Evolutionary conservation across 2,113 vertebrate species (phyloP).

Genomic region (Thomomys bottae): DNA sequence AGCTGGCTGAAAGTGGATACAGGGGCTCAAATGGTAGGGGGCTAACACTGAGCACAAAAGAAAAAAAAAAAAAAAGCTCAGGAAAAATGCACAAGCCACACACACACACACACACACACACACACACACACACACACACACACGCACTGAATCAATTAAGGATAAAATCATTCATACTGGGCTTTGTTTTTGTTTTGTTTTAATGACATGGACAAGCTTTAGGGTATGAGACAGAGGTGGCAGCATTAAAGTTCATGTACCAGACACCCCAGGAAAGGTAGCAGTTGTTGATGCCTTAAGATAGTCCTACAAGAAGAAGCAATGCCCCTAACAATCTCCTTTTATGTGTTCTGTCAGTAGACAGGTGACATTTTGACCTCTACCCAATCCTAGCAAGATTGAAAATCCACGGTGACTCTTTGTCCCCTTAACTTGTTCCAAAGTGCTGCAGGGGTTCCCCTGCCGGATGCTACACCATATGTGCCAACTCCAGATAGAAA

Average conservation of each 20-base stretch:
- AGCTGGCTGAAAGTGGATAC: no score
- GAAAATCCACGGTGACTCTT: constrained; percentile 72
- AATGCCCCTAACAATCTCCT: not conserved
- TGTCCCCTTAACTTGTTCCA: constrained; percentile 64
- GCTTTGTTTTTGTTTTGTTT: no score
- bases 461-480: constrained; percentile 70
- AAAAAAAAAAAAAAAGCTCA: no score
- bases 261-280: not conserved
- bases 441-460: constrained; percentile 42
- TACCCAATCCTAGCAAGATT: constrained; percentile 18
- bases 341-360: constrained; percentile 28
- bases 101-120: no score
- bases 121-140: no score
- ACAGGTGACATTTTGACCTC: constrained; percentile 50
- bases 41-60: no score
- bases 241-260: not conserved
- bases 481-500: constrained; percentile 57
- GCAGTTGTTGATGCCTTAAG: not conserved
- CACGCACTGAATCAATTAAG: not conserved
- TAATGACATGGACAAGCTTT: not conserved
- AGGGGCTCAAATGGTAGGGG: no score
- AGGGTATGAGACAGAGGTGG: not conserved
- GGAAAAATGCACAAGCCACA: no score
- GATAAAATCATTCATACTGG: not conserved
- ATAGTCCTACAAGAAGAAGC: not conserved